A percentile compares a stretch with the other conserved stretches of the same genome.
phyloP scores from a whole-genome alignment of 2,888 invertebrate genomes.

The Hyles lineata region DNA sequence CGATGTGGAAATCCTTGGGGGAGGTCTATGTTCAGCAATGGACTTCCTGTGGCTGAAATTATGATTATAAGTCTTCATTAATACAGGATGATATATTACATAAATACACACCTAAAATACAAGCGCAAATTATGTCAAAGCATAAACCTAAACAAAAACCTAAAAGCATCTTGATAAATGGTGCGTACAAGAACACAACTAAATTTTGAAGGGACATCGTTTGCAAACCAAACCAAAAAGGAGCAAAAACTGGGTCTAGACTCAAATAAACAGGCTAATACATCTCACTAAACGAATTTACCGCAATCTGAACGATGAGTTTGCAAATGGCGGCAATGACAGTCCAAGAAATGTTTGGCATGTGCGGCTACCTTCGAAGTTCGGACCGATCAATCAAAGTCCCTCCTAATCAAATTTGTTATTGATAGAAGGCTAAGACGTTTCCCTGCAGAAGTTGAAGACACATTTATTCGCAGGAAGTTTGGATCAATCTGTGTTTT shows the following conservation, averaged over 20 bases:
- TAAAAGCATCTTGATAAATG: not conserved
- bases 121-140: too few species aligned
- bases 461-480: slow-evolving; percentile 17
- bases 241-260: slow-evolving; percentile 4
- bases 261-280: not conserved
- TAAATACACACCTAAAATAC: too few species aligned
- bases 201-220: not conserved
- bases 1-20: too few species aligned
- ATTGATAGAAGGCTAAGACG: slow-evolving; percentile 14
- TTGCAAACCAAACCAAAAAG: not conserved
- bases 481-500: not conserved
- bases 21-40: too few species aligned
- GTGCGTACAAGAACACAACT: not conserved
- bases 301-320: not conserved
- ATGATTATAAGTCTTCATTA: too few species aligned
- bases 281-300: not conserved
- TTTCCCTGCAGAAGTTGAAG: not conserved
- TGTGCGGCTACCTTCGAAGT: not conserved
- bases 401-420: slow-evolving; percentile 26
- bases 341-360: slow-evolving; percentile 7
- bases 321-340: not conserved
- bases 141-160: too few species aligned
- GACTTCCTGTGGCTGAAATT: too few species aligned
- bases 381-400: slow-evolving; percentile 28
- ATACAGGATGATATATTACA: too few species aligned